Conservation (phyloP, 2,888 invertebrate species). For the Osmoderma eremita region DNA sequence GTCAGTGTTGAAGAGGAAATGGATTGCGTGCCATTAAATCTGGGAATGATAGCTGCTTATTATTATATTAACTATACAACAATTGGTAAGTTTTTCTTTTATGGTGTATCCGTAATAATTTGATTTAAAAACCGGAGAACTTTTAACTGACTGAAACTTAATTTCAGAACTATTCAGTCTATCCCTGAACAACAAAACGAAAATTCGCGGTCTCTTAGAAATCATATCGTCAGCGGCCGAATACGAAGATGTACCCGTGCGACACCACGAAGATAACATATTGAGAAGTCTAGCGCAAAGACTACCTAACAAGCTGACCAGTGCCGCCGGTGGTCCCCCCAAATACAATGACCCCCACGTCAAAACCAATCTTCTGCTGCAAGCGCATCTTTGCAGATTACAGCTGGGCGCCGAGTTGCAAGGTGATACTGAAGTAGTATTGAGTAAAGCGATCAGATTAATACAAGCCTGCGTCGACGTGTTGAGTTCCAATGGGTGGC, state of each 20-base stretch:
- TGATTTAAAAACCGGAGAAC: background rate
- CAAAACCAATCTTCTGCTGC: slow-evolving; percentile 94
- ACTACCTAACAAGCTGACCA: slow-evolving; percentile 71
- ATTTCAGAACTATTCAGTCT: slow-evolving; percentile 94
- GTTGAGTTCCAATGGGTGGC: slow-evolving; percentile 95
- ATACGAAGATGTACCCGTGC: slow-evolving; percentile 91
- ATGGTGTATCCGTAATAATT: too few relatives aligned
- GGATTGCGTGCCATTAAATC: slow-evolving; percentile 94
- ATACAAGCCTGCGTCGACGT: slow-evolving; percentile 97
- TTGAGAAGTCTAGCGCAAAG: slow-evolving; percentile 70
- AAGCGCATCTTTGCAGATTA: slow-evolving; percentile 94
- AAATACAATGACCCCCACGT: slow-evolving; percentile 97
- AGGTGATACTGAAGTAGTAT: slow-evolving; percentile 91
- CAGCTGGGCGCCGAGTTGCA: slow-evolving; percentile 96
- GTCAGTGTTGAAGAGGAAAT: slow-evolving; percentile 98
- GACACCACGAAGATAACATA: slow-evolving; percentile 94
- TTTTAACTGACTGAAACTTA: background rate
- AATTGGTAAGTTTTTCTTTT: slow-evolving; percentile 77
- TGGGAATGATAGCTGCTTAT: slow-evolving; percentile 99
- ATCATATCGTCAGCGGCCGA: slow-evolving; percentile 98
- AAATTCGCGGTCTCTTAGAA: slow-evolving; percentile 95
- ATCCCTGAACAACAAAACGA: slow-evolving; percentile 96
- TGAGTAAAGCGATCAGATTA: slow-evolving; percentile 85
- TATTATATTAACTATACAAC: slow-evolving; percentile 99
- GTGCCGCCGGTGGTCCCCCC: slow-evolving; percentile 70